Base-by-base conservation (phyloP, 1,140 invertebrate genomes). In the Zophobas atratus region DNA sequence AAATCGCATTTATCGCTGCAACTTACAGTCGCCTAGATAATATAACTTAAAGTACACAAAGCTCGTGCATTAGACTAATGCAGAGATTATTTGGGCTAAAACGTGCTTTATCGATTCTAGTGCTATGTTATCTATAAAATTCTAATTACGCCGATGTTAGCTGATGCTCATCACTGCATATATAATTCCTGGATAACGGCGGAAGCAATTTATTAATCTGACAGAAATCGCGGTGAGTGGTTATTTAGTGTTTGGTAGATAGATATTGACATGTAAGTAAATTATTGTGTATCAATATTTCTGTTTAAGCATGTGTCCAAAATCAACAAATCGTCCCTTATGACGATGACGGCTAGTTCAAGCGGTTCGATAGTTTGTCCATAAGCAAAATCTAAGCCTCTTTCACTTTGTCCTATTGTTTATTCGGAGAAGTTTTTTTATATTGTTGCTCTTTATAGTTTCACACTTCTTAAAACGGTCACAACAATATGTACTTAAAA, bases 81-180 rank as follows among this genome's bases (percentile, higher is more conserved):
- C 49, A 20, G 49, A 2, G 4, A 51, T 51, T 4, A 51, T 51
- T 51, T 20, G 4, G n/a, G 20, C 60, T 67, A 67, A 67, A 67
- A 67, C 39, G 38, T 41, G 20, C 43, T 8, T 67, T 67, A 67
- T 67, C 60, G 33, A 5, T 67, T 67, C n/a, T 63, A 39, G 35
- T n/a, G 41, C 39, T 1, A 36, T 67, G 39, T 67, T 67, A 67
- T 67, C 60, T 67, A 41, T 41, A 67, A 67, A 67, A 43, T 67
- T 20, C n/a, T 43, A 67, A 67, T 67, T 67, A 67, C 41, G 8
- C 33, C 60, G n/a, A 67, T 67, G 38, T 67, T 67, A 43, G 60
- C 38, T 41, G 43, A 67, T 43, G 43, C 60, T 67, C 38, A 67
- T 67, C 38, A 43, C 6, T 41, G 60, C 60, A 32, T 67, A 67